Evolutionary conservation across 2,888 invertebrate genomes (phyloP).

Genomic region (Agrochola circellaris): DNA sequence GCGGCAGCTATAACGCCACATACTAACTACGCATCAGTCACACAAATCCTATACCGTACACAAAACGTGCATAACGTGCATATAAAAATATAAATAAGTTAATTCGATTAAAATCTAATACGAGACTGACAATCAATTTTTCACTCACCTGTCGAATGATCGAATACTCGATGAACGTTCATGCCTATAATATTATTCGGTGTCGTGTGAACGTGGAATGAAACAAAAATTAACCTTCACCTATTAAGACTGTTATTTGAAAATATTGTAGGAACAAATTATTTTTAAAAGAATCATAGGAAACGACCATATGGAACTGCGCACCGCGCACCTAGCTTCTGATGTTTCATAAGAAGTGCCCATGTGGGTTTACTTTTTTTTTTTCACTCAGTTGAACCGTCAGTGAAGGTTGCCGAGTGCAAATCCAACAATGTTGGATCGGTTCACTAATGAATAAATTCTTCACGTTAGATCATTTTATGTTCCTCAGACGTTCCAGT

Average conservation of each 20-base stretch:
- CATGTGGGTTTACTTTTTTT: neutral
- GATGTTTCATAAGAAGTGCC: neutral
- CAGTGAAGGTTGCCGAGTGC: neutral
- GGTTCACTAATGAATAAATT: no score
- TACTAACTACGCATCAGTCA: neutral
- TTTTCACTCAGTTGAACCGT: neutral
- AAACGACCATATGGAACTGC: neutral
- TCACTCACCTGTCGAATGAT: neutral
- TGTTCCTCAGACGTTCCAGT: neutral
- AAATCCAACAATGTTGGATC: neutral
- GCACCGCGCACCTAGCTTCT: neutral
- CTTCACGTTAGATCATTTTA: neutral
- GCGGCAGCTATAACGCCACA: neutral
- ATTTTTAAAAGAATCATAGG: neutral
- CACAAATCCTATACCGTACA: neutral
- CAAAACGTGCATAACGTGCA: no score
- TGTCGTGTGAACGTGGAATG: neutral
- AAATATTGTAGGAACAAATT: no score
- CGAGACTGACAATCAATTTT: no score
- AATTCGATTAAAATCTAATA: no score
- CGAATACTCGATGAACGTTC: neutral
- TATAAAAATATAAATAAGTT: no score
- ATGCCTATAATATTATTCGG: neutral
- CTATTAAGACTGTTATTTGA: no score
- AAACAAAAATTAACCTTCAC: neutral